phyloP scores from a whole-genome alignment of 2,797 vertebrate species.

The Leptodactylus fallax region DNA sequence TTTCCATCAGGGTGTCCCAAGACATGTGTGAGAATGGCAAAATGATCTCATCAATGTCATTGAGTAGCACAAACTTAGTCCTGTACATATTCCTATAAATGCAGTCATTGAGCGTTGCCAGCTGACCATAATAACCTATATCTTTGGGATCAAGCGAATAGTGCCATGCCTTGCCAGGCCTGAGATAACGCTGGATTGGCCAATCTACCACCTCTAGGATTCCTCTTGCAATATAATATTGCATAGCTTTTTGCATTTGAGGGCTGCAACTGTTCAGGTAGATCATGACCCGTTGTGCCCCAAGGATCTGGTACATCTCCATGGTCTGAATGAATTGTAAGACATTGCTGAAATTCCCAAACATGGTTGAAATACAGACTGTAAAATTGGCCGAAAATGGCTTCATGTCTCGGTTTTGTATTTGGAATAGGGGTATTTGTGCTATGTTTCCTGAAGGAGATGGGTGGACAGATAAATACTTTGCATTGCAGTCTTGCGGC shows the following conservation, averaged over 20 bases:
- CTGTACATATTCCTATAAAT: conserved; percentile 74
- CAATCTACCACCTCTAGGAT: conserved; percentile 73
- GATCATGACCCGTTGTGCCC: conserved; percentile 71
- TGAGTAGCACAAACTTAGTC: conserved; percentile 71
- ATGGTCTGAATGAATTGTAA: conserved; percentile 74
- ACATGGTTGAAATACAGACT: conserved; percentile 73
- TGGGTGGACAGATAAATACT: conserved; percentile 52
- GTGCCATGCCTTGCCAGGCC: conserved; percentile 66
- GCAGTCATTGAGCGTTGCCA: conserved; percentile 74
- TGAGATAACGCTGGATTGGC: conserved; percentile 69
- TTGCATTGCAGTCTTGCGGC: conserved; percentile 65
- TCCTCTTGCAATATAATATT: conserved; percentile 67
- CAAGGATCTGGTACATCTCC: conserved; percentile 76
- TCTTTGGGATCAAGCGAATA: conserved; percentile 41
- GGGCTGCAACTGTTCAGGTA: conserved; percentile 77
- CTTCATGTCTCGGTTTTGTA: not conserved
- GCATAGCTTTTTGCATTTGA: conserved; percentile 71
- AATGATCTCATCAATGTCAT: conserved; percentile 76
- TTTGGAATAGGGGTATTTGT: conserved; percentile 7
- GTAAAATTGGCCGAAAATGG: conserved; percentile 73
- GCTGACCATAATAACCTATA: conserved; percentile 74
- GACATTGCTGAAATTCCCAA: conserved; percentile 72
- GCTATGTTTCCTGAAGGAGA: not conserved
- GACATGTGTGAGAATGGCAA: conserved; percentile 68
- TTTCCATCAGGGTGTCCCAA: conserved; percentile 67